Base-by-base conservation (phyloP, 2,888 invertebrate species). In the Ditula angustiorana region DNA sequence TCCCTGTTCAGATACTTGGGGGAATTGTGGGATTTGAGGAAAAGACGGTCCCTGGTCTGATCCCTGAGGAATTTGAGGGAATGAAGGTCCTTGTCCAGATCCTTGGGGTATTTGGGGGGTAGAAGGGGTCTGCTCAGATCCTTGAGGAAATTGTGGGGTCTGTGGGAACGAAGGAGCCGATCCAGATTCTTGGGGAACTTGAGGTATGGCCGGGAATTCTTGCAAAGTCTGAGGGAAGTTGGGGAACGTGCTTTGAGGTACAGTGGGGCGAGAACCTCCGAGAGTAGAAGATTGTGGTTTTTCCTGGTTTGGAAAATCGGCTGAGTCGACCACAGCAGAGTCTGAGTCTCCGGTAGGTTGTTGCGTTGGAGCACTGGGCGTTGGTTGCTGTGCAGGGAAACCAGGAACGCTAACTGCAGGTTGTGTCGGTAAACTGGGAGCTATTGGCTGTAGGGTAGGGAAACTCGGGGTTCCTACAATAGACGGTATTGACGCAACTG, bases 311-410 rank as follows among this genome's bases (percentile, higher is more conserved):
- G 78, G 69, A 53, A 69, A 77, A 23, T 90, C 88, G 2, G 89
- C 87, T 4, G 92, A 90, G 44, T 92, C 92, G 35, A 92, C 76
- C 0, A 92, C 86, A n/a, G 88, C 74, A 1, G 88, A 80, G 56
- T 92, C 91, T 13, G 83, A 76, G 58, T 90, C 90, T 3, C 87
- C 87, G 0, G 77, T 67, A 10, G 79, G 74, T 53, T 77, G 73
- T 57, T 81, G 78, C 26, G 77, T 61, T 1, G 83, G 79, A 8
- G 56, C 47, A 49, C 67, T 75, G 0, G 79, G 76, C 2, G 71
- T 69, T 50, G 79, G 74, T 53, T 78, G 73, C 60, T 81, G 78
- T 28, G 77, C 60, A 1, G 70, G 67, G 57, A 61, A 66, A 49
- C 30, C 24, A 2, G 68, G 57, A 47, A 44, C 41, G 24, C 30